phyloP scores from a whole-genome alignment of 2,888 invertebrate genomes.

The Lymantria dispar region DNA sequence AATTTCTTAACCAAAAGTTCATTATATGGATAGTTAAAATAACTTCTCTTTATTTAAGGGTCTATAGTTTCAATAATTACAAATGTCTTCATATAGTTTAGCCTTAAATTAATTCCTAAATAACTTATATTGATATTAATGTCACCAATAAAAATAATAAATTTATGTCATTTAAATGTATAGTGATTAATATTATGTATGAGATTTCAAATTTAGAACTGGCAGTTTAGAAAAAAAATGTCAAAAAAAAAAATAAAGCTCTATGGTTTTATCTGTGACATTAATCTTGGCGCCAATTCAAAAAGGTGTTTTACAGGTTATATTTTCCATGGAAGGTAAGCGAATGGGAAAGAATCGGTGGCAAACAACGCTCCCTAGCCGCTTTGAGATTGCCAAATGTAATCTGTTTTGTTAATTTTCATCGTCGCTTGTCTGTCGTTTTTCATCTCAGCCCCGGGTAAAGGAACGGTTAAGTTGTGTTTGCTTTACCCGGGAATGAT shows the following conservation, averaged over 20 bases:
- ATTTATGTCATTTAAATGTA: too few species aligned
- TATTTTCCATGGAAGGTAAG: neutral
- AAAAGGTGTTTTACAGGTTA: slow-evolving; percentile 25
- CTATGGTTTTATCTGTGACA: slow-evolving; percentile 30
- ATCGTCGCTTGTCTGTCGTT: slow-evolving; percentile 56
- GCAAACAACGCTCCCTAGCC: slow-evolving; percentile 59
- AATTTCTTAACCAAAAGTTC: too few species aligned
- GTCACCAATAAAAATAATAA: too few species aligned
- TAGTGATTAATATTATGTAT: neutral
- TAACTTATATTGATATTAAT: too few species aligned
- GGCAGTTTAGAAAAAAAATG: neutral
- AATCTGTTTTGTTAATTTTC: slow-evolving; percentile 80
- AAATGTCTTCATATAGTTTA: too few species aligned
- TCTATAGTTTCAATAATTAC: too few species aligned
- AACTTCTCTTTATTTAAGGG: too few species aligned
- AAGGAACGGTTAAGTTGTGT: slow-evolving; percentile 52
- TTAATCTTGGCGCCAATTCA: slow-evolving; percentile 31
- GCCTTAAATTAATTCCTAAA: too few species aligned
- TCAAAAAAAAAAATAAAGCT: slow-evolving; percentile 4
- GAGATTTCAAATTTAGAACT: neutral
- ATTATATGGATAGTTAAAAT: too few species aligned
- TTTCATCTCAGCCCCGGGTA: slow-evolving; percentile 48
- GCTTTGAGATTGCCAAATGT: slow-evolving; percentile 67
- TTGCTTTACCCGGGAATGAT: slow-evolving; percentile 43
- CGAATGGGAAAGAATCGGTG: slow-evolving; percentile 55